These are phyloP conservation scores for Oophaga pumilio DNA, from an alignment of 2,113 vertebrate genomes.

Conservation along the genomic window DNA sequence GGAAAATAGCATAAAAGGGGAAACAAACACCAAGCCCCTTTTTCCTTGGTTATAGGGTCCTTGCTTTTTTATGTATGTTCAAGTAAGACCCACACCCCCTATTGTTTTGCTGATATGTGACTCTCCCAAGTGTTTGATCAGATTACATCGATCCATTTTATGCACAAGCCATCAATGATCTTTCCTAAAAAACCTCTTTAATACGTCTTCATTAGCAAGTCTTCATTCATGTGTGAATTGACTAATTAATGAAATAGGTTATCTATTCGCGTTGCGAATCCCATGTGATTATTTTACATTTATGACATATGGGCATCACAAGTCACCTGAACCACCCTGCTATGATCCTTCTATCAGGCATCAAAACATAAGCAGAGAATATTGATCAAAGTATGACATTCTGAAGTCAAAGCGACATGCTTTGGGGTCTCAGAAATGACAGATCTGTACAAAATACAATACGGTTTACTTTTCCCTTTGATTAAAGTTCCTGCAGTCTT, in stretches of 20 bases:
- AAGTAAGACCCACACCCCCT: too few species aligned
- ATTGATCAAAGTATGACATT: slow-evolving; percentile 16
- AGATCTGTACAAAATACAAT: slow-evolving; percentile 4
- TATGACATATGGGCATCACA: neutral
- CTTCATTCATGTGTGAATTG: too few species aligned
- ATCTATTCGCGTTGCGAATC: neutral
- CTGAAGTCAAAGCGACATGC: slow-evolving; percentile 7
- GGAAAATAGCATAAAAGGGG: too few species aligned
- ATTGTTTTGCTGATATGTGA: too few species aligned
- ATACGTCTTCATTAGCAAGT: too few species aligned
- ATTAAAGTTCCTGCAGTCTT: neutral
- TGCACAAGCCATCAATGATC: too few species aligned
- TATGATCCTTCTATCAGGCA: neutral
- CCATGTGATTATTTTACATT: neutral
- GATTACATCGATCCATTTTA: too few species aligned
- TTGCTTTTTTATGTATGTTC: too few species aligned
- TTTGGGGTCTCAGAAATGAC: neutral
- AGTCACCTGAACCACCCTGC: neutral
- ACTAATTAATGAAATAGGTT: neutral
- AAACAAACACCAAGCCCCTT: too few species aligned
- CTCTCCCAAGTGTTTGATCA: too few species aligned
- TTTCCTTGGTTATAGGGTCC: too few species aligned
- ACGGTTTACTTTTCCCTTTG: neutral
- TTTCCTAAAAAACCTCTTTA: too few species aligned
- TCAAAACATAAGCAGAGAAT: neutral